Percentiles rank a stretch among this genome's conserved stretches.
These are phyloP conservation scores for Candidula unifasciata DNA, from an alignment of 2,888 invertebrate genomes.

Conservation along the genomic window DNA sequence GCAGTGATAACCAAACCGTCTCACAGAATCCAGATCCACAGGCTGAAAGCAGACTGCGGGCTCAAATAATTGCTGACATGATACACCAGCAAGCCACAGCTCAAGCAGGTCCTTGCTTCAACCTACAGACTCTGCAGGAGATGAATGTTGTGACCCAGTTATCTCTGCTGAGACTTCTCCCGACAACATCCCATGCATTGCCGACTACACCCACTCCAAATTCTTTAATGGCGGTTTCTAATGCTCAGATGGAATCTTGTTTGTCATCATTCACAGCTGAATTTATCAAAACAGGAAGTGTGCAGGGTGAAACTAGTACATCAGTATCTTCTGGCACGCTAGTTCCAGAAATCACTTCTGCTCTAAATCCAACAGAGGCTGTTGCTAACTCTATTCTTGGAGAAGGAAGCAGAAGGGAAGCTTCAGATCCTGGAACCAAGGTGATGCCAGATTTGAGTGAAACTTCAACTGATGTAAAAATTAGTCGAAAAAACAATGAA, in stretches of 20 bases:
- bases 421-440: not conserved
- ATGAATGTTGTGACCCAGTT: slow-evolving; percentile 51
- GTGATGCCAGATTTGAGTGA: not conserved
- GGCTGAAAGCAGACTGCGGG: slow-evolving; percentile 77
- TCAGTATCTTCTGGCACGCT: not conserved
- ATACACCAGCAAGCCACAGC: slow-evolving; percentile 55
- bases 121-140: slow-evolving; percentile 28
- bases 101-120: slow-evolving; percentile 44
- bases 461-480: not conserved
- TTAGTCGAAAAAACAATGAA: slow-evolving; percentile 52
- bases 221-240: not conserved
- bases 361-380: not conserved
- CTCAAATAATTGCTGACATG: slow-evolving; percentile 79
- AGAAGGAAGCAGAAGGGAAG: slow-evolving; percentile 25
- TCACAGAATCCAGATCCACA: slow-evolving; percentile 84
- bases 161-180: slow-evolving; percentile 33
- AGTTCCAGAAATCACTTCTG: not conserved
- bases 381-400: slow-evolving; percentile 21
- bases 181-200: slow-evolving; percentile 1
- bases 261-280: not conserved
- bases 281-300: not conserved
- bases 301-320: not conserved
- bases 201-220: slow-evolving; percentile 13
- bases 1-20: slow-evolving; percentile 89
- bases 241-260: slow-evolving; percentile 19